Evolutionary conservation across 2,113 vertebrate species (phyloP).

Genomic region (Leucopternis melanops): DNA sequence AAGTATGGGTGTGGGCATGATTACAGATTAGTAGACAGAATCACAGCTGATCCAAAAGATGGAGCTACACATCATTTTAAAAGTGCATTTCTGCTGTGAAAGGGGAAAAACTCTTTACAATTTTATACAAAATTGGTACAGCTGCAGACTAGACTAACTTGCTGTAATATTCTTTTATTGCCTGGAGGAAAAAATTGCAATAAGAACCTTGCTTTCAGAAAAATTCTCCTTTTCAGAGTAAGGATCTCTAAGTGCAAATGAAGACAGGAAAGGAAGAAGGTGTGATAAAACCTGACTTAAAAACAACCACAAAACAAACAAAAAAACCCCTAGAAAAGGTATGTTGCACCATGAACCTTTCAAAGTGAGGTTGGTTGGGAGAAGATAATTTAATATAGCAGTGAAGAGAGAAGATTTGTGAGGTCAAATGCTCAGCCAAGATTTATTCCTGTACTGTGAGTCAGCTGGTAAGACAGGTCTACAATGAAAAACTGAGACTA

Average conservation of each 20-base stretch:
- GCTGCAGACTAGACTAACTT: neutral
- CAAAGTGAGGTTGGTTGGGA: neutral
- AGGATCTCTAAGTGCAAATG: neutral
- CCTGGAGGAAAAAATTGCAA: neutral
- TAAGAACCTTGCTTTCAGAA: neutral
- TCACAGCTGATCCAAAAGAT: neutral
- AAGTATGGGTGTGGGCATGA: neutral
- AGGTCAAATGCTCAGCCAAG: neutral
- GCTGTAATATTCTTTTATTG: neutral
- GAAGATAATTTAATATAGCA: neutral
- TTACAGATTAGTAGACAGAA: neutral
- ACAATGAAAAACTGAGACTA: neutral
- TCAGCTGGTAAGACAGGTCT: neutral
- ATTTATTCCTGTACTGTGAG: neutral
- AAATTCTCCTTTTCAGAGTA: neutral
- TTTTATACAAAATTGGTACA: neutral
- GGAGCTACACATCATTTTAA: neutral
- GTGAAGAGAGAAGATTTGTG: neutral
- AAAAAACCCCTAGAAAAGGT: neutral
- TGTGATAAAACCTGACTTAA: neutral
- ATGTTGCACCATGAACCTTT: neutral
- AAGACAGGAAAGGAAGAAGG: neutral
- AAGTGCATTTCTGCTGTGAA: neutral
- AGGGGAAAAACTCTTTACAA: neutral
- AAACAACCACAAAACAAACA: neutral